Percentiles rank a stretch among this genome's conserved stretches.
Conservation (phyloP, 2,113 vertebrate genomes). For the Nothoprocta perdicaria region DNA sequence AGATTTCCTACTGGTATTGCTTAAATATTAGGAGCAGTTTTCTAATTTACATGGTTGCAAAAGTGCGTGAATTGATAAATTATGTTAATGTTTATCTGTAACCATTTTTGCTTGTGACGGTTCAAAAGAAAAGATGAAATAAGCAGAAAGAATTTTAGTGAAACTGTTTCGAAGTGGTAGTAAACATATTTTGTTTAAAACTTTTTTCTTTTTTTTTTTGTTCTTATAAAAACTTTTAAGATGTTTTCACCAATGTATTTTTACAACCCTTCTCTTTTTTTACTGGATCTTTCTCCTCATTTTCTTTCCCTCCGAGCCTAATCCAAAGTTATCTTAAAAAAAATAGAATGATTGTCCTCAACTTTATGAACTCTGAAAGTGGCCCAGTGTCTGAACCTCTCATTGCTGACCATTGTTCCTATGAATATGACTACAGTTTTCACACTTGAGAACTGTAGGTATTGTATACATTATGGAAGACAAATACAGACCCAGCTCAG, state of each 20-base stretch:
- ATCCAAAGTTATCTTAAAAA: background rate
- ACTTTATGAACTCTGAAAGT: background rate
- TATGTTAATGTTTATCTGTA: background rate
- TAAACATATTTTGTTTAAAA: background rate
- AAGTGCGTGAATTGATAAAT: background rate
- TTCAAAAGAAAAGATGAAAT: background rate
- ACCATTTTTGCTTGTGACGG: background rate
- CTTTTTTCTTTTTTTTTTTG: background rate
- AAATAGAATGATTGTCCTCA: background rate
- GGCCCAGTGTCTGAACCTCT: background rate
- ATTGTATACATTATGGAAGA: background rate
- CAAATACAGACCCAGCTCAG: accelerated
- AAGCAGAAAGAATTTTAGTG: background rate
- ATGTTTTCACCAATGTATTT: too few species aligned
- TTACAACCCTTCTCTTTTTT: too few species aligned
- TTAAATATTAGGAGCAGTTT: background rate
- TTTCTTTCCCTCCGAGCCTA: background rate
- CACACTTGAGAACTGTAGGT: background rate
- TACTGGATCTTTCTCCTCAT: background rate
- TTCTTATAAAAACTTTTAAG: too few species aligned
- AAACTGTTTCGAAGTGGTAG: background rate
- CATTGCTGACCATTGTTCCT: background rate
- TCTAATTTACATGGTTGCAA: background rate
- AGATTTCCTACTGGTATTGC: background rate
- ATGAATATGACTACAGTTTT: background rate